phyloP scores from a whole-genome alignment of 2,888 invertebrate species.

The Pardosa pseudoannulata region DNA sequence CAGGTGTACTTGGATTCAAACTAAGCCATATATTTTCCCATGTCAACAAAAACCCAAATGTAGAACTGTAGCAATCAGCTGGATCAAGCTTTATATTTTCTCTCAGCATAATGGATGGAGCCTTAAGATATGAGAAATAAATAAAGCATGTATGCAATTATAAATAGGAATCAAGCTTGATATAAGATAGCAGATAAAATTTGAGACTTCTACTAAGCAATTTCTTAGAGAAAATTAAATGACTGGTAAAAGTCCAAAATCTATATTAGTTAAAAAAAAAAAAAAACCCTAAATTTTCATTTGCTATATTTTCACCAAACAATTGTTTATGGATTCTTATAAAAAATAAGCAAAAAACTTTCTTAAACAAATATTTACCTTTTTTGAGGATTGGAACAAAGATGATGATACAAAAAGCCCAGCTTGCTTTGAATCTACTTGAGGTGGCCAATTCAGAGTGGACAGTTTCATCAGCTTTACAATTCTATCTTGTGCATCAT shows the following conservation, averaged over 20 bases:
- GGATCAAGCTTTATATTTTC: conserved; percentile 57
- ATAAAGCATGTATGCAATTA: too few relatives aligned
- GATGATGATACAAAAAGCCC: conserved; percentile 52
- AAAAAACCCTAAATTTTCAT: too few relatives aligned
- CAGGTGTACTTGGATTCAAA: conserved; percentile 22
- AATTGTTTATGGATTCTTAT: too few relatives aligned
- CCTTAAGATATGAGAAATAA: conserved; percentile 21
- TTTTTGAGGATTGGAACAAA: conserved; percentile 36
- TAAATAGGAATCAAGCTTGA: too few relatives aligned
- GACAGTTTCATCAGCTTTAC: conserved; percentile 76
- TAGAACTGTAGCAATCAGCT: conserved; percentile 56
- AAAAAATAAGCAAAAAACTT: too few relatives aligned
- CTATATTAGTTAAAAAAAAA: too few relatives aligned
- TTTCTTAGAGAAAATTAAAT: too few relatives aligned
- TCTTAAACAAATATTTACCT: conserved; percentile 26
- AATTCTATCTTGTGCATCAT: conserved; percentile 51
- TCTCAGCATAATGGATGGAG: conserved; percentile 16
- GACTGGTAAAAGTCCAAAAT: too few relatives aligned
- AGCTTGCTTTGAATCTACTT: conserved; percentile 44
- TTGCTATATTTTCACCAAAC: too few relatives aligned
- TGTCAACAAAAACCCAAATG: conserved; percentile 46
- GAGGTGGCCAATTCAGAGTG: conserved; percentile 77
- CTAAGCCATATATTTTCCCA: conserved; percentile 62
- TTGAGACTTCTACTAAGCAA: too few relatives aligned
- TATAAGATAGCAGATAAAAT: too few relatives aligned